Evolutionary conservation across 2,797 vertebrate genomes (phyloP).

Genomic region (Sphenopsis melanotis): DNA sequence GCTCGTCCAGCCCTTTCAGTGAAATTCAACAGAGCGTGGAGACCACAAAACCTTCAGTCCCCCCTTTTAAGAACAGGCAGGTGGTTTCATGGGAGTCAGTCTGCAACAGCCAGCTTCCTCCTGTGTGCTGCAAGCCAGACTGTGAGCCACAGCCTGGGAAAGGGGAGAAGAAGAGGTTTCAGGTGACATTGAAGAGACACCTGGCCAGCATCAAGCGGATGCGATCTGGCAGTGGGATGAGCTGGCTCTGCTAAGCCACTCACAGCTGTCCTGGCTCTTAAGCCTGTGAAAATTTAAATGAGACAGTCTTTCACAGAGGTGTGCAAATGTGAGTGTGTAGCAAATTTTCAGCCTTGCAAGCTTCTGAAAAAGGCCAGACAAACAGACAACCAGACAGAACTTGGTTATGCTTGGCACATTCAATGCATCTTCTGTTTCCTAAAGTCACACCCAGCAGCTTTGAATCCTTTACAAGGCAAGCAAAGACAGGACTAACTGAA

Average conservation of each 20-base stretch:
- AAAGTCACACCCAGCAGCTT: background rate
- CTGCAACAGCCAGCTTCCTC: background rate
- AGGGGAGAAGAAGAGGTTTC: conserved; percentile 59
- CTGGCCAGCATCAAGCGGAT: conserved; percentile 24
- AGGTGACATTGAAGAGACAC: conserved; percentile 51
- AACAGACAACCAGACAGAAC: background rate
- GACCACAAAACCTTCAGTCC: background rate
- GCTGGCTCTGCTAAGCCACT: background rate
- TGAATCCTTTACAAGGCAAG: background rate
- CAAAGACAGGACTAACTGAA: background rate
- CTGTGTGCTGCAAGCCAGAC: background rate
- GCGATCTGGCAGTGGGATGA: background rate
- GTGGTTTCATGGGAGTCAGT: background rate
- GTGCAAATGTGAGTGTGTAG: background rate
- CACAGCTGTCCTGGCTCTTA: background rate
- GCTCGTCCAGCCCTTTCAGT: background rate
- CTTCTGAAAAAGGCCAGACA: background rate
- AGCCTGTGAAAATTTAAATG: background rate
- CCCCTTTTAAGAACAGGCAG: background rate
- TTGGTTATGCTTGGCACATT: background rate
- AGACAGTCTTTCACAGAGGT: background rate
- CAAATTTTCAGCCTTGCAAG: background rate
- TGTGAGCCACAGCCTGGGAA: background rate
- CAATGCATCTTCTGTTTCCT: background rate
- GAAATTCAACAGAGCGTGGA: background rate